Evolutionary conservation across 2,113 vertebrate species (phyloP), one percentile per base, ranked within the genome.

Genomic region (Nannospalax galili): DNA sequence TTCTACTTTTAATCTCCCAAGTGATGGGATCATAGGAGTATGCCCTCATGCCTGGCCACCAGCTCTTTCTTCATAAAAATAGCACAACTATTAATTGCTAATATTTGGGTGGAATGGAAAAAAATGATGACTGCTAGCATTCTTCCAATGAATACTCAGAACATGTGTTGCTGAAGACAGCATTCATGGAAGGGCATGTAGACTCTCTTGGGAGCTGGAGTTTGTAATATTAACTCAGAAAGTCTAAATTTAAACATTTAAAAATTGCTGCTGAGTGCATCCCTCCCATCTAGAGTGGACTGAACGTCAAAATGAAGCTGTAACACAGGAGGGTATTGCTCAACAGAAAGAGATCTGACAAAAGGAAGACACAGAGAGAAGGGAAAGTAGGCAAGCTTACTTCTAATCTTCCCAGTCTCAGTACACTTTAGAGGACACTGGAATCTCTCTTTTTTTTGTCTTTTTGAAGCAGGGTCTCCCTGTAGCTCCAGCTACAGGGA

Each of bases 241-340:
- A 65, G 28, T 73, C 93, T 96, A 93, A 91, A 80, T 64, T 91
- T 91, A 92, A 97, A 77, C 17, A 32, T 75, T 74, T 91, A 40
- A 93, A 84, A 93, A 92, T 90, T 94, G 92, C 79, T 77, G 26
- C 3, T 84, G 5, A 80, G 73, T 78, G 80, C 30, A 67, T 58
- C 48, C 81, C 90, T 87, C 92, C 87, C 80, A 64, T 20, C 67
- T 69, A 84, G 89, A 52, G 95, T 90, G 77, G 82, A 91, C 89
- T n/a, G n/a, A n/a, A n/a, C n/a, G 92, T 42, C 74, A 89, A 84
- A 52, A 97, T 86, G 88, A 96, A 95, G 84, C 91, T 90, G 14
- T 52, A 84, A 60, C 67, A 90, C 69, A 88, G 79, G 94, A 95
- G 77, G 87, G 89, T 22, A 84, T 67, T 88, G 48, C 69, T 94